These are phyloP conservation scores for Formica selysi DNA, from an alignment of 1,140 invertebrate genomes.

Conservation along the genomic window DNA sequence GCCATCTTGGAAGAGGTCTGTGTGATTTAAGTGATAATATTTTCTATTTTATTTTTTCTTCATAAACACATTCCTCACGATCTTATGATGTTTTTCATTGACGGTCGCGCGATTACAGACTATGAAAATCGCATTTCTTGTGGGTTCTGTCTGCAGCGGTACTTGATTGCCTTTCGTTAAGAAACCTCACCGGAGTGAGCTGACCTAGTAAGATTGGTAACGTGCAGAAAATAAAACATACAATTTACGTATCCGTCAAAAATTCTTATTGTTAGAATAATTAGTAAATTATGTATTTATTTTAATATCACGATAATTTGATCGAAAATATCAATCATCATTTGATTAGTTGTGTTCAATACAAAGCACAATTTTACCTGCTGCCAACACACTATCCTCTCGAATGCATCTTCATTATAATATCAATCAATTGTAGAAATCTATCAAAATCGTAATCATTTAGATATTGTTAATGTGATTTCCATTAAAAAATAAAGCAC, in stretches of 20 bases:
- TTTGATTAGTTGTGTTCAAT: not conserved
- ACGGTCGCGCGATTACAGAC: conserved; percentile 56
- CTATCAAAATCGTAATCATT: no score
- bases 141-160: conserved; percentile 60
- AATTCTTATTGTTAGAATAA: not conserved
- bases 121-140: conserved; percentile 64
- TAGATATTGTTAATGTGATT: not conserved
- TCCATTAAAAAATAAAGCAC: not conserved
- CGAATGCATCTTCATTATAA: not conserved
- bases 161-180: conserved; percentile 73
- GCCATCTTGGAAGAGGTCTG: not conserved
- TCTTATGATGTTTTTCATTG: conserved; percentile 27
- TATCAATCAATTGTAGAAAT: not conserved
- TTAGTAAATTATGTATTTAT: not conserved
- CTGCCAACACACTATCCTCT: not conserved
- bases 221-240: conserved; percentile 31
- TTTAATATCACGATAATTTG: not conserved
- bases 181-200: conserved; percentile 31
- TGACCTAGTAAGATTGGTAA: conserved; percentile 41
- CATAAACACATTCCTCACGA: not conserved
- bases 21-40: not conserved
- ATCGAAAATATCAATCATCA: not conserved
- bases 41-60: not conserved
- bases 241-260: not conserved
- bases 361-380: not conserved